A percentile compares a stretch with the other conserved stretches of the same genome.
phyloP scores from a whole-genome alignment of 1,140 invertebrate species.

The Drosophila yakuba region DNA sequence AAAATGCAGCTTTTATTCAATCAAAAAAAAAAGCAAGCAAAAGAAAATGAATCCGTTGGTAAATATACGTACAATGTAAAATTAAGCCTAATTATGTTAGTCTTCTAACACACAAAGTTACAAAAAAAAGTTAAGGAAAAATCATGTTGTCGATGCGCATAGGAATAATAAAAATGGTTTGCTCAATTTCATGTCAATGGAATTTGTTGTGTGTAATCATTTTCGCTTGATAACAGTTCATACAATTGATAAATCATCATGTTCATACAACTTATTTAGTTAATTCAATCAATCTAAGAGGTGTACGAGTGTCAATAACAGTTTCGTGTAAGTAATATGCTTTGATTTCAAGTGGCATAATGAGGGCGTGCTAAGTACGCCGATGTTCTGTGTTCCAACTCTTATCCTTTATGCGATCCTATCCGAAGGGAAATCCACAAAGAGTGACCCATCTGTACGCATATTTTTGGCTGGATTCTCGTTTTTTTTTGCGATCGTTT shows the following conservation, averaged over 20 bases:
- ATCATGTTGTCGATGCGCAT: slow-evolving; percentile 18
- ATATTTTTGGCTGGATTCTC: slow-evolving; percentile 19
- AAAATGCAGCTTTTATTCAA: slow-evolving; percentile 45
- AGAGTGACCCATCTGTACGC: slow-evolving; percentile 15
- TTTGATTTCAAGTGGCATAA: slow-evolving; percentile 26
- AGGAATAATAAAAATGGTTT: slow-evolving; percentile 18
- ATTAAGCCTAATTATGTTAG: slow-evolving; percentile 46
- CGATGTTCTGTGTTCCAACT: slow-evolving; percentile 5
- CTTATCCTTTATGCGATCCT: neutral
- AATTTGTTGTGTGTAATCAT: slow-evolving; percentile 24
- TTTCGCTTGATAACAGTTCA: slow-evolving; percentile 20
- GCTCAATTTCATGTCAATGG: slow-evolving; percentile 20
- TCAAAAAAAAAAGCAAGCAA: slow-evolving; percentile 34
- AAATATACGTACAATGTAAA: slow-evolving; percentile 21
- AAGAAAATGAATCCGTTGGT: slow-evolving; percentile 16
- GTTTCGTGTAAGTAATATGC: slow-evolving; percentile 66
- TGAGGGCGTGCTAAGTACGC: slow-evolving; percentile 50
- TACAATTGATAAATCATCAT: slow-evolving; percentile 16
- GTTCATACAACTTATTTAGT: neutral
- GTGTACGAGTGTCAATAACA: slow-evolving; percentile 57
- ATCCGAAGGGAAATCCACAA: slow-evolving; percentile 4
- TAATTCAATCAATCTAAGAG: slow-evolving; percentile 1
- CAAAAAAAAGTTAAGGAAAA: slow-evolving; percentile 30
- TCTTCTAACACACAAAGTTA: slow-evolving; percentile 17
- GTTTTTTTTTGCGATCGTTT: slow-evolving; percentile 10